Percentiles rank a stretch among this genome's conserved stretches.
phyloP scores from a whole-genome alignment of 2,888 invertebrate species.

The Chironomus riparius region DNA sequence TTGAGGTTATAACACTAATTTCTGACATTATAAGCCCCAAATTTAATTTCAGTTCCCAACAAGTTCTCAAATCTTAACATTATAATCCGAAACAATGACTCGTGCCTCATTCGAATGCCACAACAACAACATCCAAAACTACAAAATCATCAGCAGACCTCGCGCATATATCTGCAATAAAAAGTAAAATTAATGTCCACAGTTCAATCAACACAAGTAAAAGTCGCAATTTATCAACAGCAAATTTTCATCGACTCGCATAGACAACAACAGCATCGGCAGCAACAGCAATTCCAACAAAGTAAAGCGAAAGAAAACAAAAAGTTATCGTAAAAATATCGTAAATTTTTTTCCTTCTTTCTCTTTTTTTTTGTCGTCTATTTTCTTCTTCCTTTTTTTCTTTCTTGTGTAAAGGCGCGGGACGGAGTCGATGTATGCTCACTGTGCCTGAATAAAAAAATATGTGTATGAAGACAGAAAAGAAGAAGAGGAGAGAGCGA shows the following conservation, averaged over 20 bases:
- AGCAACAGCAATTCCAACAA: background rate
- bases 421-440: background rate
- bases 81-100: no score
- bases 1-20: no score
- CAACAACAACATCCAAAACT: no score
- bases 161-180: background rate
- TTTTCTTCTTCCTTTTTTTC: background rate
- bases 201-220: background rate
- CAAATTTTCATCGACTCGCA: background rate
- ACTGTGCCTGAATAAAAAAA: background rate
- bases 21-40: no score
- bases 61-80: no score
- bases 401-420: background rate
- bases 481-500: background rate
- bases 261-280: background rate
- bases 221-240: background rate
- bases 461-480: background rate
- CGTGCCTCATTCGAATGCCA: no score
- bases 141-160: background rate
- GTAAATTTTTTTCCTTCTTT: background rate
- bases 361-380: background rate
- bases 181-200: background rate
- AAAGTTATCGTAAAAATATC: conserved; percentile 5
- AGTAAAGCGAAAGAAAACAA: background rate
- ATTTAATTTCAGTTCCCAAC: no score